Conservation (phyloP, 2,888 invertebrate genomes). For the Stegophylla sp. region DNA sequence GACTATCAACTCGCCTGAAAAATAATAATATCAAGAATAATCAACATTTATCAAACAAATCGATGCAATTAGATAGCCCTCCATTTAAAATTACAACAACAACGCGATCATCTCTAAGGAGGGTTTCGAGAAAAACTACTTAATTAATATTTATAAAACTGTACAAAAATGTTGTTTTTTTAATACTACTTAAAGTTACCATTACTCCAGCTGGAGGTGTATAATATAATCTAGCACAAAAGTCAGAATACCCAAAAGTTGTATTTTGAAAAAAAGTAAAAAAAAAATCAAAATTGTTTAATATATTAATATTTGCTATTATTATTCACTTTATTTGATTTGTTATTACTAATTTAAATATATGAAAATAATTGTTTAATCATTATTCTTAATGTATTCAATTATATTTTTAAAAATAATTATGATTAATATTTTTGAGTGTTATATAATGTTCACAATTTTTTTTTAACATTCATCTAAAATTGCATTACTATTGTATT, state of each 20-base stretch:
- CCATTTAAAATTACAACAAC: conserved; percentile 1
- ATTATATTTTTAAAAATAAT: no score
- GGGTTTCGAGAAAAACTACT: conserved; percentile 40
- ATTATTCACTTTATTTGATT: conserved; percentile 22
- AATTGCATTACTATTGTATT: background rate
- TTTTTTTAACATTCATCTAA: no score
- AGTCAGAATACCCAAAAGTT: background rate
- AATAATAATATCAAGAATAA: conserved; percentile 31
- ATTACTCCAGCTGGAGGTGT: conserved; percentile 30
- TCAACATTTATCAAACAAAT: conserved; percentile 25
- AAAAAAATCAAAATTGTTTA: conserved; percentile 29
- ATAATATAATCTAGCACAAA: conserved; percentile 37
- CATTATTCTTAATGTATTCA: no score
- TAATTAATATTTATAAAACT: background rate
- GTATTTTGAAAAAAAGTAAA: background rate
- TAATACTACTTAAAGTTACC: conserved; percentile 48
- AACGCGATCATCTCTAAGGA: conserved; percentile 30
- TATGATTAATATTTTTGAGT: no score
- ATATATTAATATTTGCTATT: background rate
- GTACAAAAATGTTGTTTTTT: conserved; percentile 19
- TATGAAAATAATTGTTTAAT: background rate
- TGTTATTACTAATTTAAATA: background rate
- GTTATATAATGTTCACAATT: no score
- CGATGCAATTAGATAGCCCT: conserved; percentile 14
- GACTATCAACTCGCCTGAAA: conserved; percentile 45